A percentile compares a stretch with the other conserved stretches of the same genome.
Conservation (phyloP, 2,888 invertebrate genomes). For the Limnephilus marmoratus region DNA sequence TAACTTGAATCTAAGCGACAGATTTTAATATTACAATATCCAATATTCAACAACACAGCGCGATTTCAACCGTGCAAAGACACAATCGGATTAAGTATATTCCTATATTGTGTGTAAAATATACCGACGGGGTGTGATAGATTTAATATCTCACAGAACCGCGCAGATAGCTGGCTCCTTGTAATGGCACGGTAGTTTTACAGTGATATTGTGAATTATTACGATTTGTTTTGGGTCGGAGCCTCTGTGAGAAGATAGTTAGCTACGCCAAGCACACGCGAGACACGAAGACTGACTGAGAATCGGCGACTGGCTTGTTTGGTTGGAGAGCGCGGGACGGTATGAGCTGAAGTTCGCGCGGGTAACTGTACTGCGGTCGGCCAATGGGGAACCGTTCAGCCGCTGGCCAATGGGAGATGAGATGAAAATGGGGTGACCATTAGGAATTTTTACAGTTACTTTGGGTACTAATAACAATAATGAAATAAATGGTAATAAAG, state of each 20-base stretch:
- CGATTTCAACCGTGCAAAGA: slow-evolving; percentile 41
- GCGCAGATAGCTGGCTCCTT: slow-evolving; percentile 28
- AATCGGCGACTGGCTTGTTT: slow-evolving; percentile 32
- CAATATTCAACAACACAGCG: slow-evolving; percentile 39
- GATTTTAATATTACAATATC: slow-evolving; percentile 26
- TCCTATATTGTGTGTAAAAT: slow-evolving; percentile 16
- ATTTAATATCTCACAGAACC: slow-evolving; percentile 12
- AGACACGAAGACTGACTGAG: slow-evolving; percentile 48
- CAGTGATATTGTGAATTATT: slow-evolving; percentile 36
- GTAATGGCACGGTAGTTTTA: slow-evolving; percentile 56
- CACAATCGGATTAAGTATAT: slow-evolving; percentile 37
- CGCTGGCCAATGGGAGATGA: slow-evolving; percentile 51
- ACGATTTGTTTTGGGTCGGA: slow-evolving; percentile 52
- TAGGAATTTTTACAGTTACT: not conserved
- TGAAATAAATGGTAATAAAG: too few species aligned
- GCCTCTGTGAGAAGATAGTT: not conserved
- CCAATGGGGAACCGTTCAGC: slow-evolving; percentile 52
- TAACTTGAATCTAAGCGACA: slow-evolving; percentile 18
- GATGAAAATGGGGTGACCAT: slow-evolving; percentile 39
- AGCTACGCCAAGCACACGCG: slow-evolving; percentile 37
- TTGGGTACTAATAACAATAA: too few species aligned
- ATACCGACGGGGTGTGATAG: slow-evolving; percentile 3
- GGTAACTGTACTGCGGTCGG: slow-evolving; percentile 45
- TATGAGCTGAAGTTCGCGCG: slow-evolving; percentile 54
- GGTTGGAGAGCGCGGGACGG: slow-evolving; percentile 55